Evolutionary conservation across 2,888 invertebrate species (phyloP).

Genomic region (Drosophila falleni): DNA sequence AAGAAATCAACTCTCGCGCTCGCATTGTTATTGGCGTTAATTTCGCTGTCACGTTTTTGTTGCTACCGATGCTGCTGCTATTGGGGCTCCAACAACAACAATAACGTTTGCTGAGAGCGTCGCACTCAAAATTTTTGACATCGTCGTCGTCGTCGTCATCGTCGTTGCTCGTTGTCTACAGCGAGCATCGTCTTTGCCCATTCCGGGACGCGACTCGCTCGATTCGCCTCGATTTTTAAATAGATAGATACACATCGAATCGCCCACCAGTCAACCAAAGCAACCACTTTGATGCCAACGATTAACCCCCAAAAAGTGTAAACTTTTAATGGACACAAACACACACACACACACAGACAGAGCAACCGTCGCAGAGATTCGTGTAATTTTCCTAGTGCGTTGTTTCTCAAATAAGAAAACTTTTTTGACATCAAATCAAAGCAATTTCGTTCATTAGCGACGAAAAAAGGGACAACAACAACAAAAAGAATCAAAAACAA

Average conservation of each 20-base stretch:
- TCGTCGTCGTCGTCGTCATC: conserved; percentile 47
- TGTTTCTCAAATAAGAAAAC: conserved; percentile 71
- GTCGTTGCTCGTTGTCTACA: conserved; percentile 39
- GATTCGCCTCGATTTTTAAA: conserved; percentile 78
- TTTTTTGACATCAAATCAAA: conserved; percentile 71
- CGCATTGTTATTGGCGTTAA: conserved; percentile 72
- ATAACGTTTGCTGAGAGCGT: conserved; percentile 65
- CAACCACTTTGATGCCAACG: conserved; percentile 71
- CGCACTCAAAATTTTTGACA: conserved; percentile 59
- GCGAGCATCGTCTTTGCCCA: conserved; percentile 68
- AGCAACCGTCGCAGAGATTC: conserved; percentile 50
- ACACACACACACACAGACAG: conserved; percentile 21
- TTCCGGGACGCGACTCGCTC: conserved; percentile 54
- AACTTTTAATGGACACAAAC: conserved; percentile 63
- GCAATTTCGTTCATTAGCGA: conserved; percentile 69
- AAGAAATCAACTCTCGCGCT: conserved; percentile 44
- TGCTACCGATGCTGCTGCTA: conserved; percentile 2
- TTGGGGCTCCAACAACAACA: conserved; percentile 43
- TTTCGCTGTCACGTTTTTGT: conserved; percentile 55
- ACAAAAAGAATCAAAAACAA: conserved; percentile 15
- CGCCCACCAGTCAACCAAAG: conserved; percentile 45
- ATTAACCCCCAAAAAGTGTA: conserved; percentile 79
- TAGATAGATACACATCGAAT: conserved; percentile 78
- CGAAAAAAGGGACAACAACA: conserved; percentile 22
- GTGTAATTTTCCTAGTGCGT: conserved; percentile 40